These are phyloP conservation scores for Parnassius smintheus DNA, from an alignment of 2,888 invertebrate genomes.

Conservation along the genomic window DNA sequence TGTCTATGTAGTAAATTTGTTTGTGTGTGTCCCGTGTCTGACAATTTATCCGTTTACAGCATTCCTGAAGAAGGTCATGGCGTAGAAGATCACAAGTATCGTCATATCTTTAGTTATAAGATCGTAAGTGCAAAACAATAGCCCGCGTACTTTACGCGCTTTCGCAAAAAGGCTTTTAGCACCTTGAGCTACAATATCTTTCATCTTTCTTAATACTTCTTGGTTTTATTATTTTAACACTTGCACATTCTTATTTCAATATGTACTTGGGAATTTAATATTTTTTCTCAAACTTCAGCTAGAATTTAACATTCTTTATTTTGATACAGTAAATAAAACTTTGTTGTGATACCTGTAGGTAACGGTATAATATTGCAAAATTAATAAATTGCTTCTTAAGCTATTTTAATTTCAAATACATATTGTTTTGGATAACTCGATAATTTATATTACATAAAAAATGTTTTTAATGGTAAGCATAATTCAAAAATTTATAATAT, in stretches of 20 bases:
- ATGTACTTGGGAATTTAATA: neutral
- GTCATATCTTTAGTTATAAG: conserved; percentile 80
- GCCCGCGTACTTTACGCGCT: conserved; percentile 13
- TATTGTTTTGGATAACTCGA: no score
- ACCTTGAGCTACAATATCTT: conserved; percentile 6
- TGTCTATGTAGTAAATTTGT: conserved; percentile 29
- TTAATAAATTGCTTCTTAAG: conserved; percentile 6
- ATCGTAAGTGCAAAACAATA: conserved; percentile 70
- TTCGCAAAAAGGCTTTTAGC: conserved; percentile 15
- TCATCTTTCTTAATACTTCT: conserved; percentile 10
- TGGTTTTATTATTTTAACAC: conserved; percentile 3
- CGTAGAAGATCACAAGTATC: conserved; percentile 74
- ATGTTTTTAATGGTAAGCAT: no score
- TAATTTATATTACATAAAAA: no score
- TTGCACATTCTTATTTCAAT: neutral
- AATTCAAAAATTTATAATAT: no score
- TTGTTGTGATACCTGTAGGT: neutral
- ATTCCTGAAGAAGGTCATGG: conserved; percentile 90
- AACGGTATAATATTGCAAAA: conserved; percentile 3
- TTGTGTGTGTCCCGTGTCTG: conserved; percentile 62
- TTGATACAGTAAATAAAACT: no score
- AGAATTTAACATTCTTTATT: neutral
- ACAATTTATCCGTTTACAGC: conserved; percentile 82
- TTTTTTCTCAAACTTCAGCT: neutral
- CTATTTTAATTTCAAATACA: no score